These are phyloP conservation scores for Spatulosminthurus flaviceps DNA, from an alignment of 2,888 invertebrate species.

Conservation along the genomic window DNA sequence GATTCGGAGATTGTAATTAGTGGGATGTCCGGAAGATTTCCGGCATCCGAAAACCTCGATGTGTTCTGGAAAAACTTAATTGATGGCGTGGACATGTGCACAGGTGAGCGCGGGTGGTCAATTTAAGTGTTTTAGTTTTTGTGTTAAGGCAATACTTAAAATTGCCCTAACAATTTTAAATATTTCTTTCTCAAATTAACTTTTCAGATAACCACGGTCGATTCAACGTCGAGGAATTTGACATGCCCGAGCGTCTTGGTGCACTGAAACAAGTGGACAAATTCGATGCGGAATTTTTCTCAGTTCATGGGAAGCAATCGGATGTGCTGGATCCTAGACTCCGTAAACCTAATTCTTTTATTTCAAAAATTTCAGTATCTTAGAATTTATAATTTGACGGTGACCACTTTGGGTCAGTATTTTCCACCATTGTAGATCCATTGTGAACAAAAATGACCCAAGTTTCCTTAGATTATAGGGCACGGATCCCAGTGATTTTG, in stretches of 20 bases:
- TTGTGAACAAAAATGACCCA: no score
- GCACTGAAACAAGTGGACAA: constrained; percentile 70
- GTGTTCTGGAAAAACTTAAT: constrained; percentile 69
- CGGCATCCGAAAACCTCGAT: constrained; percentile 69
- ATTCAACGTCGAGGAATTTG: neutral
- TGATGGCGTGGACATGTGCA: constrained; percentile 70
- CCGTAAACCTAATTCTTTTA: constrained; percentile 61
- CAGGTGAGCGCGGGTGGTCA: constrained; percentile 66
- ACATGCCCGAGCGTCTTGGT: constrained; percentile 15
- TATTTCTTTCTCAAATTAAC: no score
- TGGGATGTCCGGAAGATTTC: constrained; percentile 67
- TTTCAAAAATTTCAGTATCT: no score
- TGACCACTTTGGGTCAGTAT: no score
- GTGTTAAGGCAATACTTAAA: no score
- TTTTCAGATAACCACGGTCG: neutral
- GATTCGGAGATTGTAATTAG: constrained; percentile 63
- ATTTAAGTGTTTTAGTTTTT: no score
- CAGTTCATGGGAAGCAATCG: constrained; percentile 78
- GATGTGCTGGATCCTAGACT: constrained; percentile 83
- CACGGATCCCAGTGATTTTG: no score
- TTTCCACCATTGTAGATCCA: no score
- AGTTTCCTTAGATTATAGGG: no score
- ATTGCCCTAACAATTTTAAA: no score
- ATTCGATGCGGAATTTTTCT: constrained; percentile 81
- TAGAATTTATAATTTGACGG: no score